Percentiles rank a stretch among this genome's conserved stretches.
Evolutionary conservation across 2,797 vertebrate species (phyloP).

Genomic region (Silurus aristotelis): DNA sequence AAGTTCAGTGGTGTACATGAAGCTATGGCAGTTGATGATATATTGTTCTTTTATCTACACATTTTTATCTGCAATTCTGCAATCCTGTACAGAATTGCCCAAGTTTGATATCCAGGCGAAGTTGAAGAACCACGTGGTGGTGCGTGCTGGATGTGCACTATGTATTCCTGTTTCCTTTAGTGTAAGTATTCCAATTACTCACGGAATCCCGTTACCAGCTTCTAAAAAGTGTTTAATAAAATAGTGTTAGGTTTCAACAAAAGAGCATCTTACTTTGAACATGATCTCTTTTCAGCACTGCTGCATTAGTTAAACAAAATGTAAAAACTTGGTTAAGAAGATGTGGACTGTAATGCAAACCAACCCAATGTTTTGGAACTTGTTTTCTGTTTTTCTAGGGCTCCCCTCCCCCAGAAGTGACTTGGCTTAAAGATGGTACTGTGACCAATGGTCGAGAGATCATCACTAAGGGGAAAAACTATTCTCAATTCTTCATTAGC

Average conservation of each 20-base stretch:
- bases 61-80: neutral
- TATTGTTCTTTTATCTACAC: neutral
- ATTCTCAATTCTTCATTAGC: slow-evolving; percentile 70
- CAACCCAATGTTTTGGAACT: neutral
- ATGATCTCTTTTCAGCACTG: slow-evolving; percentile 8
- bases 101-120: slow-evolving; percentile 10
- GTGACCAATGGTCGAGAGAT: slow-evolving; percentile 62
- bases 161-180: slow-evolving; percentile 68
- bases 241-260: neutral
- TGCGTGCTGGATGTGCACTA: slow-evolving; percentile 68
- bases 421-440: slow-evolving; percentile 69
- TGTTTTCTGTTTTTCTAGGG: slow-evolving; percentile 56
- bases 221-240: slow-evolving; percentile 19
- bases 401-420: slow-evolving; percentile 62
- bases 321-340: slow-evolving; percentile 6
- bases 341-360: neutral
- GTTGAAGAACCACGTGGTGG: slow-evolving; percentile 74
- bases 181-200: slow-evolving; percentile 58
- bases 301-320: neutral
- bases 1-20: neutral
- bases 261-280: slow-evolving; percentile 10
- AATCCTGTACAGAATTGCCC: neutral
- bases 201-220: neutral
- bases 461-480: slow-evolving; percentile 68
- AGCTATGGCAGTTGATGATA: neutral